A percentile compares a stretch with the other conserved stretches of the same genome.
phyloP scores from a whole-genome alignment of 2,888 invertebrate species.

The Iphiclides podalirius region DNA sequence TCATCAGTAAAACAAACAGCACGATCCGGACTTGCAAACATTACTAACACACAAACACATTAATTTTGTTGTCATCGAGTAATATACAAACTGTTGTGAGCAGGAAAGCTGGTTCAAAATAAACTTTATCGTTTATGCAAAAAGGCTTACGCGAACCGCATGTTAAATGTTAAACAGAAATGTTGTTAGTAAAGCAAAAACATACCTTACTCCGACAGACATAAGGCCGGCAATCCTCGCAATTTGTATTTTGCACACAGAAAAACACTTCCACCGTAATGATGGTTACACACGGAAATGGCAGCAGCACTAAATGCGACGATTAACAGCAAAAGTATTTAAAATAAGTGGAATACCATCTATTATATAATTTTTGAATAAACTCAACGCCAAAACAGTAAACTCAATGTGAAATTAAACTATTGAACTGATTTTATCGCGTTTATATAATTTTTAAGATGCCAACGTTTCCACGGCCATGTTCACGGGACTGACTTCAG shows the following conservation, averaged over 20 bases:
- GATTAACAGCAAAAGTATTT: conserved; percentile 1
- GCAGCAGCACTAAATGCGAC: neutral
- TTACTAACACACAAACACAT: conserved; percentile 3
- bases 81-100: neutral
- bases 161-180: neutral
- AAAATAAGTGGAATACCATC: neutral
- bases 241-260: neutral
- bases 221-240: conserved; percentile 1
- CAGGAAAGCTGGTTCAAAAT: neutral
- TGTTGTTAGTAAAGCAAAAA: neutral
- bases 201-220: neutral
- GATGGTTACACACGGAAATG: conserved; percentile 11
- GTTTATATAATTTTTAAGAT: no score
- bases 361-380: neutral
- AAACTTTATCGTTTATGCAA: neutral
- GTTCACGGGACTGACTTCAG: no score
- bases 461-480: no score
- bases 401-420: no score
- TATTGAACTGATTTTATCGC: no score
- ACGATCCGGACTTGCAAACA: conserved; percentile 9
- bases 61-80: conserved; percentile 9
- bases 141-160: neutral
- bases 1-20: conserved; percentile 2
- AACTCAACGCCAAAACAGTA: no score
- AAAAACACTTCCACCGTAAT: neutral